phyloP scores from a whole-genome alignment of 2,797 vertebrate species.

The Petrocephalus schoutedeni region DNA sequence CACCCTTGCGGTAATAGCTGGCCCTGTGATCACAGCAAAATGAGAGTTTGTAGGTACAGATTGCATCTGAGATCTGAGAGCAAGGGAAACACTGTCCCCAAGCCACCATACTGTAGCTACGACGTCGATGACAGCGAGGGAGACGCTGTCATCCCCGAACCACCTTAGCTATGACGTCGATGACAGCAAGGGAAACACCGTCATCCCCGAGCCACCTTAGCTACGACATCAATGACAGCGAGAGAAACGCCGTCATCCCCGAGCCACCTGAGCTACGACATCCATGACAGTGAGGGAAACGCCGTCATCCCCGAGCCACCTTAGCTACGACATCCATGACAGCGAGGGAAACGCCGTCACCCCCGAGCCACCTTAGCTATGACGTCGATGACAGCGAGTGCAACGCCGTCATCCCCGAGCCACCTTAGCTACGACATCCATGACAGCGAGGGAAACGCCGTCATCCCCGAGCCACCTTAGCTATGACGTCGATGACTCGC shows the following conservation, averaged over 20 bases:
- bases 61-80: background rate
- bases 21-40: conserved; percentile 56
- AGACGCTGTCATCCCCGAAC: background rate
- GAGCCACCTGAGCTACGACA: background rate
- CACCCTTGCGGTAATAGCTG: conserved; percentile 87
- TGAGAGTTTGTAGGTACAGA: background rate
- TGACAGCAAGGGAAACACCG: background rate
- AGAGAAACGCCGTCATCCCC: too few species aligned
- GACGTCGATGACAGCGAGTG: background rate
- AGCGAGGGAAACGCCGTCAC: too few species aligned
- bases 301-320: background rate
- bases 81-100: background rate
- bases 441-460: background rate
- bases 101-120: background rate
- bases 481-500: background rate
- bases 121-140: background rate
- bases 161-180: background rate
- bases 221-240: background rate
- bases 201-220: background rate
- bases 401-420: background rate
- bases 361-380: background rate
- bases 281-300: background rate
- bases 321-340: background rate
- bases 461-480: background rate
- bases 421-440: background rate